Percentiles rank a stretch among this genome's conserved stretches.
These are phyloP conservation scores for Phaenicophaeus curvirostris DNA, from an alignment of 2,797 vertebrate species.

Conservation along the genomic window DNA sequence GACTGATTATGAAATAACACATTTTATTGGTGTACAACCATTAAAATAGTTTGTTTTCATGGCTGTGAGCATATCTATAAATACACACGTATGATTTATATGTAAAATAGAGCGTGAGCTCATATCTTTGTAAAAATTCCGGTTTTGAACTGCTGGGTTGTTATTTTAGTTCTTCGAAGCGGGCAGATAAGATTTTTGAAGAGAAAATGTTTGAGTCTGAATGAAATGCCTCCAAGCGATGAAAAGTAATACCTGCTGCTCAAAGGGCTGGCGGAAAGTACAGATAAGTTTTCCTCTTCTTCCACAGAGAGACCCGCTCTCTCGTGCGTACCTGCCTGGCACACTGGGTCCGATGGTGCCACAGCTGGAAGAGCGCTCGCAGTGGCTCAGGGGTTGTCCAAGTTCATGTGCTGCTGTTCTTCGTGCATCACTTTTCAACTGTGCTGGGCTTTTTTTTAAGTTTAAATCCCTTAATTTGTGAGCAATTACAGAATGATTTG, in stretches of 20 bases:
- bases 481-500: no score
- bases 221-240: not conserved
- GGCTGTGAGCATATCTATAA: not conserved
- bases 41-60: not conserved
- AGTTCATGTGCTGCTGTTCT: fast-evolving
- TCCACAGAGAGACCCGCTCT: not conserved
- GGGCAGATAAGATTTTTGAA: not conserved
- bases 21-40: not conserved
- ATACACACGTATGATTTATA: not conserved
- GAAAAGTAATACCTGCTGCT: not conserved
- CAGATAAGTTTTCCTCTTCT: not conserved
- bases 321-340: not conserved
- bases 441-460: not conserved
- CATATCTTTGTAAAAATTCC: not conserved
- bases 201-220: not conserved
- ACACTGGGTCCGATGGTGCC: not conserved
- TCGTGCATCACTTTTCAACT: not conserved
- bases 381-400: fast-evolving
- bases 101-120: not conserved
- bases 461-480: not conserved
- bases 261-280: not conserved
- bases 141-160: not conserved
- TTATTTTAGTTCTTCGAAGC: not conserved
- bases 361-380: fast-evolving
- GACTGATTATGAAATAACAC: not conserved